phyloP scores from a whole-genome alignment of 2,113 vertebrate genomes.

The Paradoxurus hermaphroditus region DNA sequence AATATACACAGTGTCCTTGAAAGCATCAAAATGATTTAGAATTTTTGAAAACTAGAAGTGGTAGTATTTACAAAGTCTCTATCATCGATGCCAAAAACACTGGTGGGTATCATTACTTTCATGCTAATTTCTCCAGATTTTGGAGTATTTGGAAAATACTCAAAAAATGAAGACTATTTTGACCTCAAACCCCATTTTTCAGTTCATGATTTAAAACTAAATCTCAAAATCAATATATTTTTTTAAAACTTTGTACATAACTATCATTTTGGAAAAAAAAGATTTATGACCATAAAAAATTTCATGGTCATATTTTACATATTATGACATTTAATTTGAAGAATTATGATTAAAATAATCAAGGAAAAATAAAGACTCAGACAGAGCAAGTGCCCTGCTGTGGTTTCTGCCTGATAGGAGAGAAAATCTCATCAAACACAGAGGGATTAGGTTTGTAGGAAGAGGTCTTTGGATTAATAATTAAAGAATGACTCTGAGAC shows the following conservation, averaged over 20 bases:
- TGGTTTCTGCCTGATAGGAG: background rate
- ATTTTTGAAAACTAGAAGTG: background rate
- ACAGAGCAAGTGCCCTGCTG: background rate
- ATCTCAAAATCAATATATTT: background rate
- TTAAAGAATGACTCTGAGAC: background rate
- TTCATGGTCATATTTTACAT: background rate
- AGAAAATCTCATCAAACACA: background rate
- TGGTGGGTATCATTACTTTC: background rate
- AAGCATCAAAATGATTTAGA: background rate
- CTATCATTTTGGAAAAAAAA: background rate
- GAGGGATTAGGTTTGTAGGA: background rate
- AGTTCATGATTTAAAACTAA: background rate
- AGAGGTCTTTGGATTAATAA: background rate
- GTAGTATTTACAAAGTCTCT: background rate
- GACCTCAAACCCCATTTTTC: background rate
- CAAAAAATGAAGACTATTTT: background rate
- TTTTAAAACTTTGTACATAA: background rate
- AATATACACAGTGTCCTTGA: background rate
- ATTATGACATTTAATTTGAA: background rate
- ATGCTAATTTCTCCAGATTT: background rate
- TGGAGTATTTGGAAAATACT: background rate
- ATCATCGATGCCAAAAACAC: background rate
- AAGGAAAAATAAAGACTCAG: background rate
- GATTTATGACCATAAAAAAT: background rate
- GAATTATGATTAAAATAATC: background rate